phyloP scores from a whole-genome alignment of 2,113 vertebrate genomes.

The Ictidomys tridecemlineatus region DNA sequence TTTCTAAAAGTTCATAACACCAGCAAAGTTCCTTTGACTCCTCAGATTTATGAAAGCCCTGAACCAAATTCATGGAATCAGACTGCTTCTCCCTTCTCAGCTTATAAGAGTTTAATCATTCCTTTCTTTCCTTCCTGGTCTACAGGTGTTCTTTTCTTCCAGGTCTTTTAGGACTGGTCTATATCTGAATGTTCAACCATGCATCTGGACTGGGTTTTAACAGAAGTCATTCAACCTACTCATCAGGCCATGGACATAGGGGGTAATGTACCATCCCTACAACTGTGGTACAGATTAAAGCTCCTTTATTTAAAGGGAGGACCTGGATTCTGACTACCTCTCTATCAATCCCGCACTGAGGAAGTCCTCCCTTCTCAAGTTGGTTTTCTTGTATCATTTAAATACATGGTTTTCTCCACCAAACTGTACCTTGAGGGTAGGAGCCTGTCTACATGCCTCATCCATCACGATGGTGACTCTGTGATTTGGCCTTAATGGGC shows the following conservation, averaged over 20 bases:
- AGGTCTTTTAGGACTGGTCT: neutral
- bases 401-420: neutral
- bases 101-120: neutral
- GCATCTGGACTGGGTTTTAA: neutral
- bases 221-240: neutral
- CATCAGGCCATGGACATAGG: neutral
- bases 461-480: neutral
- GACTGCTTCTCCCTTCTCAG: neutral
- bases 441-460: neutral
- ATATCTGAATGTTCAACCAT: neutral
- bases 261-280: neutral
- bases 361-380: neutral
- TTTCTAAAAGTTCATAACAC: neutral
- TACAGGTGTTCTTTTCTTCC: neutral
- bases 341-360: neutral
- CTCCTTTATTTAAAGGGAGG: neutral
- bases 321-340: neutral
- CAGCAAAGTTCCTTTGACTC: neutral
- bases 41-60: neutral
- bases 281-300: neutral
- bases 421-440: neutral
- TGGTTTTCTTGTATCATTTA: neutral
- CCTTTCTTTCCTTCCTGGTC: neutral
- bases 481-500: neutral
- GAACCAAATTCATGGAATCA: neutral